Evolutionary conservation across 2,888 invertebrate genomes (phyloP).

Genomic region (Aporophyla lueneburgensis): DNA sequence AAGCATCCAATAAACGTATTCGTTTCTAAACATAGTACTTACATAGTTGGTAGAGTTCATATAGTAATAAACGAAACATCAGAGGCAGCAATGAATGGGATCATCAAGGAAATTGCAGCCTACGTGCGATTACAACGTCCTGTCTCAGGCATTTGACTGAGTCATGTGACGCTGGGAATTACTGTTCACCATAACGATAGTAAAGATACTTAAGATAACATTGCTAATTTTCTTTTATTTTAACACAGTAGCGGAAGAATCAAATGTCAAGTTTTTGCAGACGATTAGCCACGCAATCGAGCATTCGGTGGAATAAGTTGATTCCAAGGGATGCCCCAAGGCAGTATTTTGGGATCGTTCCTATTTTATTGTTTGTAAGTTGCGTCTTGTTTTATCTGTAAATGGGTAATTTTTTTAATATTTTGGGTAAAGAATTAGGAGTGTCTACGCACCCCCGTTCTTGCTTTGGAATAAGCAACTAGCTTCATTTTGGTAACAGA

Average conservation of each 20-base stretch:
- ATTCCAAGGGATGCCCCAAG: constrained; percentile 1
- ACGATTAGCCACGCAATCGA: neutral
- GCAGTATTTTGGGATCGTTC: constrained; percentile 9
- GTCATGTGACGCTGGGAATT: constrained; percentile 25
- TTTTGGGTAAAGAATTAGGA: too few species aligned
- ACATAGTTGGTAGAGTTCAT: neutral
- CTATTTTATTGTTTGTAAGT: neutral
- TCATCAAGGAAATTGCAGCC: constrained; percentile 69
- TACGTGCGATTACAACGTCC: constrained; percentile 54
- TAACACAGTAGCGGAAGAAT: neutral
- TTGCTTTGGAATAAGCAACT: too few species aligned
- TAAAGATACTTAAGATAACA: neutral
- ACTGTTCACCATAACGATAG: constrained; percentile 12
- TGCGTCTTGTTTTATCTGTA: neutral
- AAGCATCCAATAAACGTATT: neutral
- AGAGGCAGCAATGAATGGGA: constrained; percentile 45
- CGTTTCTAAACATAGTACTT: constrained; percentile 15
- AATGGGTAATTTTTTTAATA: neutral
- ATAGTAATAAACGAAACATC: constrained; percentile 4
- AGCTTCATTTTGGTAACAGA: too few species aligned
- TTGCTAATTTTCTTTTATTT: constrained; percentile 5
- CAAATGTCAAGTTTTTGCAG: neutral
- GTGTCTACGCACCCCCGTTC: too few species aligned
- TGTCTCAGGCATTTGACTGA: constrained; percentile 29
- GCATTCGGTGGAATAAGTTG: too few species aligned